These are phyloP conservation scores for Oligia strigilis DNA, from an alignment of 2,888 invertebrate species.

Conservation along the genomic window DNA sequence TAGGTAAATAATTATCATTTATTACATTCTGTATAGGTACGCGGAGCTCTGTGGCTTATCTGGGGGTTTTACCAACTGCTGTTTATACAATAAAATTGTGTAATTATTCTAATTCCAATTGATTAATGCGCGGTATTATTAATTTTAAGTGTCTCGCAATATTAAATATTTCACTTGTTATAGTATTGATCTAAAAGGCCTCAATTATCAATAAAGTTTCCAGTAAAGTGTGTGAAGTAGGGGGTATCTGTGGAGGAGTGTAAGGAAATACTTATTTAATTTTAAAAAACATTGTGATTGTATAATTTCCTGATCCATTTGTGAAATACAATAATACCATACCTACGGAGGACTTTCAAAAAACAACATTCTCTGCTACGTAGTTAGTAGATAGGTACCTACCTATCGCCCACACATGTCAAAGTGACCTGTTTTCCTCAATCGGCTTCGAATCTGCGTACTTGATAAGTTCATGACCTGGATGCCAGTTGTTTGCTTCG, in stretches of 20 bases:
- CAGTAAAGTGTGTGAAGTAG: not conserved
- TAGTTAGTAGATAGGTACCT: not conserved
- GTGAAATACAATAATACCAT: not conserved
- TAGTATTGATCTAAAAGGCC: not conserved
- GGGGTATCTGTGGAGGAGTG: not conserved
- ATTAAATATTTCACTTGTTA: not conserved
- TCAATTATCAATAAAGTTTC: not conserved
- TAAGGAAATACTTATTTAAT: not conserved
- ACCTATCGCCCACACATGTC: slow-evolving; percentile 13
- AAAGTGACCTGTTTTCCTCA: slow-evolving; percentile 48
- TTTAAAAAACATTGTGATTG: not conserved
- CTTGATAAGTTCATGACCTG: slow-evolving; percentile 44
- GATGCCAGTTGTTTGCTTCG: slow-evolving; percentile 25
- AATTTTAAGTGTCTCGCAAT: not conserved
- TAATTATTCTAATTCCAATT: slow-evolving; percentile 48
- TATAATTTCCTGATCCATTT: not conserved
- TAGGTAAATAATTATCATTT: slow-evolving; percentile 31
- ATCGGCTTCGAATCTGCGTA: slow-evolving; percentile 36
- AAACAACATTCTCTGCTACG: not conserved
- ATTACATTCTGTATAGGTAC: slow-evolving; percentile 11
- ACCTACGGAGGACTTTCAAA: not conserved
- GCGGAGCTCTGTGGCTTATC: slow-evolving; percentile 41
- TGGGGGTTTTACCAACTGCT: slow-evolving; percentile 58
- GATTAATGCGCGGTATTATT: slow-evolving; percentile 13
- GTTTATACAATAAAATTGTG: slow-evolving; percentile 39